Percentiles rank a stretch among this genome's conserved stretches.
phyloP scores from a whole-genome alignment of 2,797 vertebrate species.

The Rhabdomys pumilio region DNA sequence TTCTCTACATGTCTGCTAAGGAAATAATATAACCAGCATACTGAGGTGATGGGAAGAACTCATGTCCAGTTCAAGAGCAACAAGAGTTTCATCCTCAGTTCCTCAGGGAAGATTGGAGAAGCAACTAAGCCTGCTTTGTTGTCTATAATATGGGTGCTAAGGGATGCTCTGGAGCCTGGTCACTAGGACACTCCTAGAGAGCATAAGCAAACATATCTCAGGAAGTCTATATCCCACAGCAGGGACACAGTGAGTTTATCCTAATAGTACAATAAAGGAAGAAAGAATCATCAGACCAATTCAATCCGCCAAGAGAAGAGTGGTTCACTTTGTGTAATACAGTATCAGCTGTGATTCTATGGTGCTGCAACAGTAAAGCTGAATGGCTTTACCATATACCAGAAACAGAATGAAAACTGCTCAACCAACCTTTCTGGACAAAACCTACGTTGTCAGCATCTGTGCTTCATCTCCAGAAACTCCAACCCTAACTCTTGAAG shows the following conservation, averaged over 20 bases:
- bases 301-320: constrained; percentile 4
- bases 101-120: background rate
- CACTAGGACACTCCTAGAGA: background rate
- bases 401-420: background rate
- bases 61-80: background rate
- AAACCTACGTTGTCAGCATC: background rate
- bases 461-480: background rate
- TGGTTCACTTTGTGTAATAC: background rate
- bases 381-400: background rate
- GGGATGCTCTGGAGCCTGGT: background rate
- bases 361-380: background rate
- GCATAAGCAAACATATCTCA: background rate
- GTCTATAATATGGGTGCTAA: background rate
- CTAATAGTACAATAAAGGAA: background rate
- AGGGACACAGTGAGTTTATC: background rate
- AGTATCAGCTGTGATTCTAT: background rate
- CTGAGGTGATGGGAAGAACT: background rate
- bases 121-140: background rate
- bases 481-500: background rate
- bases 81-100: background rate
- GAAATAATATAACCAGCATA: background rate
- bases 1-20: background rate
- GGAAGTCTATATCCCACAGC: background rate
- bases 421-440: background rate
- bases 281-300: background rate